Evolutionary conservation across 2,888 invertebrate species (phyloP).

Genomic region (Empis livida): DNA sequence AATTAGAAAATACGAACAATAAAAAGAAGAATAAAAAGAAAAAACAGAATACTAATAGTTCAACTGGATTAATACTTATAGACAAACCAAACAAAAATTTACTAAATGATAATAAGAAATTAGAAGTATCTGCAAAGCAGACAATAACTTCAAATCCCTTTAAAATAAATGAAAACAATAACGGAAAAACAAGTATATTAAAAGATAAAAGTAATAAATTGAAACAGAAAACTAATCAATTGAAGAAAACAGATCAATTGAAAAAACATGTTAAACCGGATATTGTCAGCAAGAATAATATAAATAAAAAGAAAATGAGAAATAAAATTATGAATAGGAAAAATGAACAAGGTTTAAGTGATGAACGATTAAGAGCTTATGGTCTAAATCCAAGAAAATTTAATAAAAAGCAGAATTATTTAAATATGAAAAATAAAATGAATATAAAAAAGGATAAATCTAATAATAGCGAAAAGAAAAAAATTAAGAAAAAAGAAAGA

Average conservation of each 20-base stretch:
- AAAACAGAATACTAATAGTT: conserved; percentile 7
- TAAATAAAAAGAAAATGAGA: conserved; percentile 17
- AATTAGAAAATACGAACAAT: conserved; percentile 7
- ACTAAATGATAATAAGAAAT: no score
- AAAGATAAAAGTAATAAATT: no score
- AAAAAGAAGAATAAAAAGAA: conserved; percentile 12
- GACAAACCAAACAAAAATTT: background rate
- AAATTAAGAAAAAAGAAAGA: background rate
- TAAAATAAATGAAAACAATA: no score
- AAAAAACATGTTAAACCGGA: conserved; percentile 5
- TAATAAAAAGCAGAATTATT: conserved; percentile 28
- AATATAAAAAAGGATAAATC: background rate
- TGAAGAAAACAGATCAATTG: background rate
- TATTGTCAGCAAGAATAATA: conserved; percentile 9
- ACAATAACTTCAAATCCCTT: no score
- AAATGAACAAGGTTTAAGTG: conserved; percentile 36
- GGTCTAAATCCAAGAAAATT: conserved; percentile 84
- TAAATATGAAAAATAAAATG: conserved; percentile 10
- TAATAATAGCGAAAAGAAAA: background rate
- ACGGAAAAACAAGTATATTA: no score
- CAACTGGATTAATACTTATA: background rate
- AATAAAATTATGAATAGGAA: conserved; percentile 15
- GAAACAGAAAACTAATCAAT: no score
- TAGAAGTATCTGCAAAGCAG: no score
- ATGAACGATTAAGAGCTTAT: conserved; percentile 77